Conservation (phyloP, 2,888 invertebrate genomes). For the Xiphydria camelus region DNA sequence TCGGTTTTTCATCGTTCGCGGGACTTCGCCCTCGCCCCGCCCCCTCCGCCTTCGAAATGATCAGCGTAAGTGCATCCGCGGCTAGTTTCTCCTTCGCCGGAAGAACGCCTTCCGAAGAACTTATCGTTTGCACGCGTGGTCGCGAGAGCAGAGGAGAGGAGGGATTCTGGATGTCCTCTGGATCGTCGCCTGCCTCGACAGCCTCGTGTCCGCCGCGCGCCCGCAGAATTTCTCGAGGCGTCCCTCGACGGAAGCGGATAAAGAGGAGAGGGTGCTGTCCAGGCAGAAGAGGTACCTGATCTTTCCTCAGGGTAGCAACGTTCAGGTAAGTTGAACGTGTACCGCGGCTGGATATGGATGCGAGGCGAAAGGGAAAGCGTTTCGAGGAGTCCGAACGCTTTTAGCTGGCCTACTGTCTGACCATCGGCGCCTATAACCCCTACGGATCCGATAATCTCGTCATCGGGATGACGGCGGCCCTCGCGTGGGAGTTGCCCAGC, state of each 20-base stretch:
- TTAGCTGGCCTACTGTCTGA: conserved; percentile 64
- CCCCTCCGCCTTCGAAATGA: too few relatives aligned
- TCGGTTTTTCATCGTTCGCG: too few relatives aligned
- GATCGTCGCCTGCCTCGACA: conserved; percentile 22
- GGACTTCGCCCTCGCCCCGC: too few relatives aligned
- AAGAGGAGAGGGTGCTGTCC: conserved; percentile 48
- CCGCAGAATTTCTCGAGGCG: conserved; percentile 3
- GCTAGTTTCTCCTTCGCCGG: too few relatives aligned
- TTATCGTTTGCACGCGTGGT: too few relatives aligned
- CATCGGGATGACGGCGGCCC: conserved; percentile 73
- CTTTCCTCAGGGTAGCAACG: conserved; percentile 66
- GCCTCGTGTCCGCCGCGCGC: conserved; percentile 13
- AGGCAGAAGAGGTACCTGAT: conserved; percentile 63
- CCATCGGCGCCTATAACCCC: conserved; percentile 61
- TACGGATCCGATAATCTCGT: conserved; percentile 67
- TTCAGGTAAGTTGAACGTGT: conserved; percentile 60
- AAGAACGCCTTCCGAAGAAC: too few relatives aligned
- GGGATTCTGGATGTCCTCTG: not conserved
- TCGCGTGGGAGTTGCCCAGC: conserved; percentile 75
- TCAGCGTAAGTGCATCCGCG: too few relatives aligned
- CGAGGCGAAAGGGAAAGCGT: too few relatives aligned
- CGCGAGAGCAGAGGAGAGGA: too few relatives aligned
- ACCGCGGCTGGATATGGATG: too few relatives aligned
- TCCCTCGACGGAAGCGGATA: conserved; percentile 10
- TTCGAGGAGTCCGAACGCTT: too few relatives aligned